Percentiles rank a stretch among this genome's conserved stretches.
phyloP scores from a whole-genome alignment of 2,797 vertebrate genomes.

The Acanthurus lineatus region DNA sequence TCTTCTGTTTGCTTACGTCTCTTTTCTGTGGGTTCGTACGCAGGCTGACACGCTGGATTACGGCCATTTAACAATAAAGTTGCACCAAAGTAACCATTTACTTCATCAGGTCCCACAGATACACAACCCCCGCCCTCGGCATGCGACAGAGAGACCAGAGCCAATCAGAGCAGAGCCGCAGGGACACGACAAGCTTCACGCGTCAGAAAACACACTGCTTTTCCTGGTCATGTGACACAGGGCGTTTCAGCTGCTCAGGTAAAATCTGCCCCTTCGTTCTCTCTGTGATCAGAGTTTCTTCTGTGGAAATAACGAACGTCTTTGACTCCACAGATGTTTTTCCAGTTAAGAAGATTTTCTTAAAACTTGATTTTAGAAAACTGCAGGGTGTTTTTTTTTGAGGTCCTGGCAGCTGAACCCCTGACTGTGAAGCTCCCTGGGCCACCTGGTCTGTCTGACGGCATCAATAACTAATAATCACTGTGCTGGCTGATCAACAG shows the following conservation, averaged over 20 bases:
- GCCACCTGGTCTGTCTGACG: background rate
- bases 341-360: background rate
- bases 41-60: conserved; percentile 39
- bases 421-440: background rate
- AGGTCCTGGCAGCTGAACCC: background rate
- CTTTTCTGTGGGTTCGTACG: conserved; percentile 21
- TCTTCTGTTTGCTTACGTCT: background rate
- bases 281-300: no score
- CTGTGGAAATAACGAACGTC: no score
- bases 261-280: background rate
- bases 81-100: conserved; percentile 35
- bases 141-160: conserved; percentile 52
- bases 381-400: background rate
- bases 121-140: conserved; percentile 50
- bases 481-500: conserved; percentile 40
- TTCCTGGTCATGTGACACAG: no score
- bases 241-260: background rate
- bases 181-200: background rate
- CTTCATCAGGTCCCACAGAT: conserved; percentile 42
- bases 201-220: no score
- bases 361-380: background rate
- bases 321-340: background rate
- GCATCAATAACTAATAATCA: conserved; percentile 24
- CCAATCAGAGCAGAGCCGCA: conserved; percentile 24
- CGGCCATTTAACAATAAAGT: conserved; percentile 31